phyloP scores from a whole-genome alignment of 2,113 vertebrate species.

The Balaeniceps rex region DNA sequence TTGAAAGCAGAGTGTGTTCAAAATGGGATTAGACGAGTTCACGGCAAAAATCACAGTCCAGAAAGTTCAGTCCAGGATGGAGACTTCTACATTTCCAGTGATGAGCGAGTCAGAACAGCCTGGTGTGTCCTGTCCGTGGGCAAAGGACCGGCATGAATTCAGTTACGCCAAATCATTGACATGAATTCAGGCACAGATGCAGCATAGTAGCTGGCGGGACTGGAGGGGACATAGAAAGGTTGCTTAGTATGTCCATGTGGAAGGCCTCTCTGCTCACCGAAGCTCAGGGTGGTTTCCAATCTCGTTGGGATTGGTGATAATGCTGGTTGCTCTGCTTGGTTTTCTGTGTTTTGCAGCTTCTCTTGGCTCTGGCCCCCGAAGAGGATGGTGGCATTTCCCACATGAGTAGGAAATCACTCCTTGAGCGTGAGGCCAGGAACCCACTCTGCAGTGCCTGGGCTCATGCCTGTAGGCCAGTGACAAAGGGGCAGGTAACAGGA shows the following conservation, averaged over 20 bases:
- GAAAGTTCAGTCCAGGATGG: not conserved
- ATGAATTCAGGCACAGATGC: not conserved
- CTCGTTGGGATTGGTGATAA: not conserved
- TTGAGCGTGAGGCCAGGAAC: not conserved
- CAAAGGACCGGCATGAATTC: not conserved
- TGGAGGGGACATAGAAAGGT: not conserved
- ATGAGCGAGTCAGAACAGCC: not conserved
- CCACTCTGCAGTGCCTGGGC: not conserved
- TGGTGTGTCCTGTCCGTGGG: not conserved
- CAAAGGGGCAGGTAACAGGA: not conserved
- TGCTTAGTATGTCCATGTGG: rapidly evolving
- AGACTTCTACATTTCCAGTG: not conserved
- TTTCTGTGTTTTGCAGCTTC: not conserved
- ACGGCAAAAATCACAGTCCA: not conserved
- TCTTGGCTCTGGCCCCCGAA: not conserved
- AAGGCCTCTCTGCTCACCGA: not conserved
- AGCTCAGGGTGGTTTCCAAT: not conserved
- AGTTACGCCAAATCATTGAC: not conserved
- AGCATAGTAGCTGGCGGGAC: not conserved
- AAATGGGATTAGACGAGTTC: not conserved
- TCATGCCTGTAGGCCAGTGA: not conserved
- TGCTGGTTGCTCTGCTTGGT: not conserved
- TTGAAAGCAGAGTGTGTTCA: not conserved
- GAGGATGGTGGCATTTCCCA: not conserved
- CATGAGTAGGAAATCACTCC: not conserved